Percentiles rank a stretch among this genome's conserved stretches.
These are phyloP conservation scores for Apodemia duryi DNA, from an alignment of 2,888 invertebrate species.

Conservation along the genomic window DNA sequence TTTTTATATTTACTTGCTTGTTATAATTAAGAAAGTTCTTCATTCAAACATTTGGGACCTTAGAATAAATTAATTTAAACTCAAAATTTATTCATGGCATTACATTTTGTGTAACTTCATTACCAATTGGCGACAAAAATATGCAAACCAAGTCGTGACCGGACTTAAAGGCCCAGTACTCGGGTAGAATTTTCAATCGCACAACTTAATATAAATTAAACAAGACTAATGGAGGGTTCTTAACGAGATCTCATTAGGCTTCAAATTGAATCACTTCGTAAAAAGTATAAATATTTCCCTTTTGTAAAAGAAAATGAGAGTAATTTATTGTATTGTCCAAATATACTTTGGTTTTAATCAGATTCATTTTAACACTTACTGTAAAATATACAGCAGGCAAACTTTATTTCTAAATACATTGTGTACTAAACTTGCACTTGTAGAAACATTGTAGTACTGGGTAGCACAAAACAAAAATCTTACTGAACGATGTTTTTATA, in stretches of 20 bases:
- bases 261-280: conserved; percentile 28
- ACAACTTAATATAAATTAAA: conserved; percentile 28
- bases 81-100: conserved; percentile 22
- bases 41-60: conserved; percentile 3
- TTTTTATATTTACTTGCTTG: neutral
- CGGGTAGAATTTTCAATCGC: conserved; percentile 29
- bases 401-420: too few relatives aligned
- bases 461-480: too few relatives aligned
- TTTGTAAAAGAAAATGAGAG: conserved; percentile 21
- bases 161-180: conserved; percentile 26
- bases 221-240: conserved; percentile 27
- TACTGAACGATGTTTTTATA: too few relatives aligned
- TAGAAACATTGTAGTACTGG: too few relatives aligned
- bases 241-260: conserved; percentile 28
- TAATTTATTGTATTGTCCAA: conserved; percentile 15
- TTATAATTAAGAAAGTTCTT: neutral
- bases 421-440: too few relatives aligned
- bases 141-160: conserved; percentile 30
- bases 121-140: conserved; percentile 28
- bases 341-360: neutral
- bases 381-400: too few relatives aligned
- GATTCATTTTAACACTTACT: too few relatives aligned
- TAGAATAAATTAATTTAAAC: conserved; percentile 16
- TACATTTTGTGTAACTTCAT: conserved; percentile 26
- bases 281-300: conserved; percentile 23